Evolutionary conservation across 2,888 invertebrate species (phyloP).

Genomic region (Pediacus dermestoides): DNA sequence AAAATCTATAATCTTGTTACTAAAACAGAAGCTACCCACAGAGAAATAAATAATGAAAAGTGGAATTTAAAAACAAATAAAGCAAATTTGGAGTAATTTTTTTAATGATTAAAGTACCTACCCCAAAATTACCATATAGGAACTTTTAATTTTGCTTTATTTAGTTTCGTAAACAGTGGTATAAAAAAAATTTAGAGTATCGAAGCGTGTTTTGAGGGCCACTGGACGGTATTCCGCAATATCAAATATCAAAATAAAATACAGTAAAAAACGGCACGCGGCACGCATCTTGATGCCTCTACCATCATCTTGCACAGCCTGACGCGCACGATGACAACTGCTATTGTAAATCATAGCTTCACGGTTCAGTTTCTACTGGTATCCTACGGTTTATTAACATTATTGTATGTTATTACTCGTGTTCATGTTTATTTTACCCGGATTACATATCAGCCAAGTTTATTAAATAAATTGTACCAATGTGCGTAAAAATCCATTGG

Average conservation of each 20-base stretch:
- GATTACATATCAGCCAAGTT: not conserved
- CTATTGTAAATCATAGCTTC: constrained; percentile 29
- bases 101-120: no score
- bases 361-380: constrained; percentile 19
- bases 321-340: constrained; percentile 28
- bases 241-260: constrained; percentile 18
- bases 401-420: constrained; percentile 25
- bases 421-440: constrained; percentile 9
- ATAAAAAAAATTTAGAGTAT: no score
- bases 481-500: not conserved
- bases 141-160: no score
- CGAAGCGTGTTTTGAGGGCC: constrained; percentile 15
- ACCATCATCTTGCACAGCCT: constrained; percentile 18
- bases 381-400: constrained; percentile 23
- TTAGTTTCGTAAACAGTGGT: no score
- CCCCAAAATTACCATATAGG: no score
- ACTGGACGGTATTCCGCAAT: constrained; percentile 18
- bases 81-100: no score
- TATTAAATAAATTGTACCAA: not conserved
- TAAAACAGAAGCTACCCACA: no score
- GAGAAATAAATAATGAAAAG: no score
- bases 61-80: no score
- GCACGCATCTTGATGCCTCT: constrained; percentile 27
- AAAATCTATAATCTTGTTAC: no score
- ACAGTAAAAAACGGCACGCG: constrained; percentile 28